Percentiles rank a stretch among this genome's conserved stretches.
Conservation (phyloP, 2,888 invertebrate species). For the Drosophila paracracens region DNA sequence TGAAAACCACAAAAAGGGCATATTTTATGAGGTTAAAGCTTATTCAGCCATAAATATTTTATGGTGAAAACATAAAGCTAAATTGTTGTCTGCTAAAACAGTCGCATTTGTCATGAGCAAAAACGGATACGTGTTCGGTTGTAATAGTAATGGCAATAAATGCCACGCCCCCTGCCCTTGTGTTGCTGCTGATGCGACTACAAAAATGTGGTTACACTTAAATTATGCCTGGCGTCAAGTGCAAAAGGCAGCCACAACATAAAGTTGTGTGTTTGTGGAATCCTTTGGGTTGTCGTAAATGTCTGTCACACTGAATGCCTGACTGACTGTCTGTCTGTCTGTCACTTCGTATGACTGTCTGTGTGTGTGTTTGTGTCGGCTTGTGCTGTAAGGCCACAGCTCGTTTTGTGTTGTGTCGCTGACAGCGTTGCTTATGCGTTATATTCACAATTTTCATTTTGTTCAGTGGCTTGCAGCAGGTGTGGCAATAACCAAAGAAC, state of each 20-base stretch:
- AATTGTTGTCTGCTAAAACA: slow-evolving; percentile 2
- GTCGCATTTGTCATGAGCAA: slow-evolving; percentile 37
- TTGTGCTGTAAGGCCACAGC: slow-evolving; percentile 33
- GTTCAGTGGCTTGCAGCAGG: slow-evolving; percentile 10
- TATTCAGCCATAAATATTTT: neutral
- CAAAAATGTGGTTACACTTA: slow-evolving; percentile 62
- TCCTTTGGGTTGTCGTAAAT: slow-evolving; percentile 50
- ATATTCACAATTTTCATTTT: slow-evolving; percentile 38
- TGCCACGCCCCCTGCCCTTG: slow-evolving; percentile 14
- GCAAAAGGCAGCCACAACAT: slow-evolving; percentile 47
- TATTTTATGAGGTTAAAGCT: neutral
- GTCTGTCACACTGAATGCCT: slow-evolving; percentile 15
- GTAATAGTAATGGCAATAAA: slow-evolving; percentile 37
- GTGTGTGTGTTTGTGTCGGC: slow-evolving; percentile 24
- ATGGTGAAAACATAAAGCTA: neutral
- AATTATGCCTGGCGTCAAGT: slow-evolving; percentile 75
- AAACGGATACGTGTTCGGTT: slow-evolving; percentile 34
- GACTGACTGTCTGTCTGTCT: slow-evolving; percentile 4
- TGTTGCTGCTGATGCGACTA: slow-evolving; percentile 9
- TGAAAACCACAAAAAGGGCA: neutral
- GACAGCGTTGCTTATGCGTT: slow-evolving; percentile 64
- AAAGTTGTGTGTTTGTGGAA: slow-evolving; percentile 33
- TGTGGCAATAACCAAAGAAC: slow-evolving; percentile 46
- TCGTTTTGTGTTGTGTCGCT: slow-evolving; percentile 18
- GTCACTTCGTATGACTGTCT: neutral